Evolutionary conservation across 2,113 vertebrate species (phyloP), one percentile per base, ranked within the genome.

Genomic region (Clupea harengus): DNA sequence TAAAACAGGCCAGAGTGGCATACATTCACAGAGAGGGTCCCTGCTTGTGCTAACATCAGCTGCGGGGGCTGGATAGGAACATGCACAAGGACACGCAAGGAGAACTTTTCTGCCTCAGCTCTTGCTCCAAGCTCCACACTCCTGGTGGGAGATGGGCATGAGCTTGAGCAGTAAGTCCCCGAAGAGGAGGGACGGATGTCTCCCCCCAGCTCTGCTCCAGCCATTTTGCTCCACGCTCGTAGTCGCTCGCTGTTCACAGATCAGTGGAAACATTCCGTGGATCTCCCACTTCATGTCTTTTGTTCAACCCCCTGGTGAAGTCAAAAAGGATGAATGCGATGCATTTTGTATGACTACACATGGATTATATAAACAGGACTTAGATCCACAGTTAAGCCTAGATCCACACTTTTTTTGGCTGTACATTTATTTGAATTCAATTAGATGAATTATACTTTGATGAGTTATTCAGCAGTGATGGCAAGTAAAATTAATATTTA

Each of bases 31-130:
- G 6, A 57, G 18, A 22, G 18, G 54, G 54, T 20, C 54, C 13
- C 2, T 18, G 50, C 50, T 13, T 25, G 10, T 32, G 25, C 25
- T 10, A 11, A 32, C 5, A 39, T 32, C 28, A 13, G 8, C 13
- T 39, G 20, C 5, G 67, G 13, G 25, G 25, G 20, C 4, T 18
- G 17, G 13, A 54, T 54, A 54, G 49, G 0, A 22, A 9, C 49
- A 60, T 2, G 20, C 17, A 25, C 28, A 47, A 64, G 22, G 45
- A 39, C 80, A 28, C 39, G 25, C 32, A 50, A 39, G 39, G 39
- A 13, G 83, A 28, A 32, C 15, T 72, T 50, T 80, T 80, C 67
- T 83, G 82, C 82, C 52, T 60, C 50, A 83, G 50, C 39, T 46
- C 44, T 2, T 45, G 1, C 44, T 46, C 5, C 81, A 22, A 82